Base-by-base conservation (phyloP, 2,797 vertebrate species). In the Bucorvus abyssinicus region DNA sequence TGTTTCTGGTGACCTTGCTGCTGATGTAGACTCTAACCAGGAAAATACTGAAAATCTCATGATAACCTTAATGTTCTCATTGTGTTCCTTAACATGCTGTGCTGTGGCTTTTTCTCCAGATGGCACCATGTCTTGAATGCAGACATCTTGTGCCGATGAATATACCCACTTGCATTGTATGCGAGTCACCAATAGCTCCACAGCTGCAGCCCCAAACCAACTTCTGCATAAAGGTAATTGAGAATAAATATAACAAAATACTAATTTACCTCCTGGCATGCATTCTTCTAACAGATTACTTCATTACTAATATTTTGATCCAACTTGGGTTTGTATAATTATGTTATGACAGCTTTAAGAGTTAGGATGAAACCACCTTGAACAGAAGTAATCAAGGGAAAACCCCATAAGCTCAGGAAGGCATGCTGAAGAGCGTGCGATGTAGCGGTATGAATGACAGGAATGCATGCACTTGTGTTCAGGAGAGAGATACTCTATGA, bases 151-250 rank as follows among this genome's bases (percentile, higher is more conserved):
- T 99, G 71, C 99, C 99, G 30, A 97, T 97, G 92, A 98, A 98
- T 90, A 98, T 98, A 3, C 91, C 94, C 10, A 95, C 93, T 16
- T 99, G 99, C 95, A 97, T 99, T 70, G 98, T 99, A n/a, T 99
- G 99, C 86, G 99, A 99, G 55, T 97, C 98, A 4, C 97, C 98
- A 7, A 75, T 98, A 59, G 84, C 93, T 27, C 97, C 94, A 21
- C 98, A 99, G 86, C 95, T 98, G 42, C 98, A 96, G 45, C 98
- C 98, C 14, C 98, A 98, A 74, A 97, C 95, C 90, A 97, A 77
- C 83, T 89, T 96, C 78, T 95, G 59, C 60, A 60, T 98, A 49
- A 98, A 98, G 98, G 99, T 99, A 98, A 95, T 53, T 50, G 74
- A 91, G 57, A 96, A 69, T 78, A 78, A 94, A 77, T 61, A 36